Evolutionary conservation across 2,888 invertebrate species (phyloP), one percentile per base, ranked within the genome.

Genomic region (Caenorhabditis sinica): DNA sequence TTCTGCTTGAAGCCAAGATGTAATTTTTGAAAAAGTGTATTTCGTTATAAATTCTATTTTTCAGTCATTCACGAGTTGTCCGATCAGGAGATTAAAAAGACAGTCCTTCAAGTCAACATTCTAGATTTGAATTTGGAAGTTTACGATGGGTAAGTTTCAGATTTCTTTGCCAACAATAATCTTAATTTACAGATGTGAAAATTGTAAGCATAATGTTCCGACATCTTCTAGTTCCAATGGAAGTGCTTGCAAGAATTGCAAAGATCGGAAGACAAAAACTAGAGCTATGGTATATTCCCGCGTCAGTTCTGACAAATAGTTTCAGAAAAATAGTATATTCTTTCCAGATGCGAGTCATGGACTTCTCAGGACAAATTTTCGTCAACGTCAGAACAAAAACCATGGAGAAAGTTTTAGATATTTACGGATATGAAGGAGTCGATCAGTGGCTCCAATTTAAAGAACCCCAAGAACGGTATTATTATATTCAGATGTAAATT

Each of bases 321-420:
- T 20, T 45, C 13, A 45, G 15, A n/a, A 2, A n/a, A 20, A 61
- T 23, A 33, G 49, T 43, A 36, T 17, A 23, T 15, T 17, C 20
- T 4, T 25, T 76, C 11, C 66, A 84, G 84, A 65, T 84, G 49
- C 65, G 84, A 15, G 75, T 84, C 45, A 49, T 72, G 49, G 80
- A 84, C 30, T 80, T 66, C 20, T 80, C 84, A 0, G 84, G 84
- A 11, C 84, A 84, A 53, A 8, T 80, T 0, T 56, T 76, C 23
- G n/a, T 84, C 51, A 75, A 84, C 36, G 51, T 80, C 0, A 25
- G 33, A 17, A 68, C 80, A 9, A 72, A 80, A 58, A 15, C 53
- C 0, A 80, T 75, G 75, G 45, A 74, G 11, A 75, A 71, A 17
- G 25, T 84, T 17, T 60, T 84, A 30, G 58, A 51, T 33, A 13